Percentiles rank a stretch among this genome's conserved stretches.
Evolutionary conservation across 1,140 invertebrate genomes (phyloP).

Genomic region (Ladona fulva): DNA sequence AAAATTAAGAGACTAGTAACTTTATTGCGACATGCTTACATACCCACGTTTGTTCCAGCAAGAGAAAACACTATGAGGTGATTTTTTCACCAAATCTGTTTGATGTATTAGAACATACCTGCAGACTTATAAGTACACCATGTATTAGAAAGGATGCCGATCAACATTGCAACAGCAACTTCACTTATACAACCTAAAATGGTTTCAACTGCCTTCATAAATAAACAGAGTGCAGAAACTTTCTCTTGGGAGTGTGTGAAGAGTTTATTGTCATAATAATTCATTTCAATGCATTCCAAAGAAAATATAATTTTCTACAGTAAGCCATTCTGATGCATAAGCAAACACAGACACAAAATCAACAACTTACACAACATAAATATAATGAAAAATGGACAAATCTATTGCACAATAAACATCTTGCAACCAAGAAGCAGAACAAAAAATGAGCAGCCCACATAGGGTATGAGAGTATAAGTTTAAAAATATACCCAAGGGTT

Average conservation of each 20-base stretch:
- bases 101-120: neutral
- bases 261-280: too few species aligned
- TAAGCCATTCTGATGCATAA: neutral
- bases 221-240: too few species aligned
- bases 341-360: neutral
- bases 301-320: neutral
- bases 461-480: neutral
- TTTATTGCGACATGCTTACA: slow-evolving; percentile 2
- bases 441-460: neutral
- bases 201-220: too few species aligned
- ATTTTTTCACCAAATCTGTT: neutral
- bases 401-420: too few species aligned
- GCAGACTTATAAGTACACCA: too few species aligned
- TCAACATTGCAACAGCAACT: neutral
- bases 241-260: too few species aligned
- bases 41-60: slow-evolving; percentile 11
- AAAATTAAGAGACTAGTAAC: slow-evolving; percentile 9
- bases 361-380: too few species aligned
- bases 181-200: too few species aligned
- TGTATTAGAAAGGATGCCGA: slow-evolving; percentile 11
- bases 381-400: too few species aligned
- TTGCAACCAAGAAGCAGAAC: neutral
- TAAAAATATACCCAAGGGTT: too few species aligned
- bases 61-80: neutral
- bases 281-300: too few species aligned